Evolutionary conservation across 2,797 vertebrate genomes (phyloP), one percentile per base, ranked within the genome.

Genomic region (Carcharodon carcharias): DNA sequence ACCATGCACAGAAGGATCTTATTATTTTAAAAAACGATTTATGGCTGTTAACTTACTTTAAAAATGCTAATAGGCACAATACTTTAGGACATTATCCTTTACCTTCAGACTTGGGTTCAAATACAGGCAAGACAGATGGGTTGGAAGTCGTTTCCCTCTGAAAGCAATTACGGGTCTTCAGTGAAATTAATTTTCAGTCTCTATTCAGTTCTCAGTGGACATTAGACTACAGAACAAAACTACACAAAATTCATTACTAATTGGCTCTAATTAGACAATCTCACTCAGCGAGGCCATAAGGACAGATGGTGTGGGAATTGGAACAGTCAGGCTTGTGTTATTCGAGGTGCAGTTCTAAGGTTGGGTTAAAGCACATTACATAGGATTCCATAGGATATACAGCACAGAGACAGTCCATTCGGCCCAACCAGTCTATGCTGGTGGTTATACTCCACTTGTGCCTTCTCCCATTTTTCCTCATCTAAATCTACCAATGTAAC

Each of bases 191-290:
- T 65, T 69, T 94, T 40, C 63, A 26, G 63, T 67, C 92, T 69
- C 63, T 40, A 67, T 56, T 65, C 40, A 45, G 92, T 69, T 67
- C 92, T 92, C 92, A 65, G n/a, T 94, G 61, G 61, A 94, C 23
- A 67, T 94, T 94, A 94, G 92, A 69, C 21, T 94, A 67, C 61
- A 45, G n/a, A 94, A 94, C 40, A 94, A 94, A 94, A 94, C 31
- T 69, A 63, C 92, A 40, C 56, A 94, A 94, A 94, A 67, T 67
- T 94, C 92, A 94, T 18, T 67, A 94, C 92, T 94, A 94, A 94
- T 94, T 94, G 92, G 40, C 63, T 94, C n/a, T 67, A 94, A 94
- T 94, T 94, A 61, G 92, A 45, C 65, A 69, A 69, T 94, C 92
- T 94, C 92, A 94, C 63, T 65, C 92, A 45, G 92, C 7, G 40